Base-by-base conservation (phyloP, 2,113 vertebrate species). In the Mesembrinibis cayennensis region DNA sequence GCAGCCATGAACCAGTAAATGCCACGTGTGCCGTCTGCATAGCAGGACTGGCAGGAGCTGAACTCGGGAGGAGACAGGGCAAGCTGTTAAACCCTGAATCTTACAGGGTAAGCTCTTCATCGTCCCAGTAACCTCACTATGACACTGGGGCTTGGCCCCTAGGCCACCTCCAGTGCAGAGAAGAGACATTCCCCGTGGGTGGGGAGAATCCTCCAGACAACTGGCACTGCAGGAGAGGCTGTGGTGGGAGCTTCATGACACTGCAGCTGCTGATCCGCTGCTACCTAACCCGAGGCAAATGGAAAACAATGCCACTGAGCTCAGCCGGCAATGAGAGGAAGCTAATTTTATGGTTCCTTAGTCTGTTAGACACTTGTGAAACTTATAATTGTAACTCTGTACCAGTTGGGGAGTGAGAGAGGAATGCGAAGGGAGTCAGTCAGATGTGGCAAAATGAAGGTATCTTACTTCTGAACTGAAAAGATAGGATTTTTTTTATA, bases 41-140 rank as follows among this genome's bases (percentile, higher is more conserved):
- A 25, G 80, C 63, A 73, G 58, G 29, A 44, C 42, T n/a, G 55
- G 36, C 38, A 80, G 71, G 52, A 66, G 83, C 44, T 83, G 87
- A 80, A 71, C 82, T 89, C 29, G 3, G 76, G 70, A 91, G 49
- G 69, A 96, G 88, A 92, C 22, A 20, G 47, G 49, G 40, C 67
- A 83, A 87, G 76, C 62, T 94, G 58, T 86, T 94, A 72, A 91
- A 52, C 21, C 53, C 49, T 80, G 58, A 49, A 27, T 93, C 40
- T 29, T 40, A 36, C 19, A 40, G 25, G 80, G 69, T 91, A 80
- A 97, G 71, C 71, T 94, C n/a, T n/a, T 94, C 16, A 4, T 69
- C 0, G 14, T 83, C 92, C 95, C 87, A 59, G 62, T 89, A 69
- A 96, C 83, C 80, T 91, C 34, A 10, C 18, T 56, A 1, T 80